Evolutionary conservation across 2,113 vertebrate species (phyloP).

Genomic region (Apodemus sylvaticus): DNA sequence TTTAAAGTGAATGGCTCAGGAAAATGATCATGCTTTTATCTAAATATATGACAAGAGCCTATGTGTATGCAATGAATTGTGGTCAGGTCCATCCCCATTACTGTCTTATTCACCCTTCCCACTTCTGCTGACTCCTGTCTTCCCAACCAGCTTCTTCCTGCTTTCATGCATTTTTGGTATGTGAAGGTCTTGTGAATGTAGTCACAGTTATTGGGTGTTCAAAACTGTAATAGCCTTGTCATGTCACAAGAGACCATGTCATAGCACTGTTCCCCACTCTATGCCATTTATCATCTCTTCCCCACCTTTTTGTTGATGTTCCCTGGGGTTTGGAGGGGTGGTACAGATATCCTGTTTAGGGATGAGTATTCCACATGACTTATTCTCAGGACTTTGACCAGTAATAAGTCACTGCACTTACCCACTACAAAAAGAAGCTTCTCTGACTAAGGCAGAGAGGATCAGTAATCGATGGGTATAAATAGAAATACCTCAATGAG

Average conservation of each 20-base stretch:
- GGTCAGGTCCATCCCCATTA: neutral
- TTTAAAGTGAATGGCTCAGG: slow-evolving; percentile 27
- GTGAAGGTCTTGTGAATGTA: neutral
- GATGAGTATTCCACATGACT: neutral
- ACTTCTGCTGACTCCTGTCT: neutral
- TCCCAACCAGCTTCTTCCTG: neutral
- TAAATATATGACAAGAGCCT: neutral
- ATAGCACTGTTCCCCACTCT: neutral
- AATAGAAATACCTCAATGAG: neutral
- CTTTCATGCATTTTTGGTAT: neutral
- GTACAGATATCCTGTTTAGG: neutral
- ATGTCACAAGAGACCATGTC: neutral
- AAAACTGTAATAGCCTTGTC: neutral
- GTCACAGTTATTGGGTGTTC: neutral
- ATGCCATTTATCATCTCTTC: neutral
- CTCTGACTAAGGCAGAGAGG: neutral
- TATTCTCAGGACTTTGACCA: neutral
- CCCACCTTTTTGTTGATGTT: neutral
- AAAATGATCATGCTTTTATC: neutral
- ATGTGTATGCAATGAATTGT: neutral
- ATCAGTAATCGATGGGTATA: neutral
- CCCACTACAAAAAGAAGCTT: neutral
- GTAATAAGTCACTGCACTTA: neutral
- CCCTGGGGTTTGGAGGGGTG: neutral
- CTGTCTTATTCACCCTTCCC: neutral